Evolutionary conservation across 1,140 invertebrate genomes (phyloP).

Genomic region (Rhyacophila brunnea): DNA sequence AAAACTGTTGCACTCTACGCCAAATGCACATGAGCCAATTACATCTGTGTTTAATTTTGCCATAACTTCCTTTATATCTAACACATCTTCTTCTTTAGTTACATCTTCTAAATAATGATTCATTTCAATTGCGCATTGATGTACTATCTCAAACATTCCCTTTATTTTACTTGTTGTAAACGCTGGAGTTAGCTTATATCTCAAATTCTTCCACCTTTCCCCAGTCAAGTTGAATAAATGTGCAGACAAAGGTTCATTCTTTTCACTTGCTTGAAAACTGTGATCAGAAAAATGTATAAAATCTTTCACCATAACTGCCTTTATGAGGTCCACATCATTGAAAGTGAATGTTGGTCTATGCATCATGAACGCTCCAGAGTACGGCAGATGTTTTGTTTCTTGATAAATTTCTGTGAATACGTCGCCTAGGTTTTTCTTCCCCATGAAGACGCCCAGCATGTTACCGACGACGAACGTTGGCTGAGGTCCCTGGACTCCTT

Average conservation of each 20-base stretch:
- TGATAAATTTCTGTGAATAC: constrained; percentile 42
- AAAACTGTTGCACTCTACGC: constrained; percentile 59
- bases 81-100: not conserved
- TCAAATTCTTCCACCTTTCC: constrained; percentile 56
- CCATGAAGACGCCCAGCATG: constrained; percentile 15
- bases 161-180: constrained; percentile 62
- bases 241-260: constrained; percentile 38
- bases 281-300: constrained; percentile 59
- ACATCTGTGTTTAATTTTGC: constrained; percentile 63
- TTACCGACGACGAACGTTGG: constrained; percentile 42
- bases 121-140: constrained; percentile 43
- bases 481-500: constrained; percentile 42
- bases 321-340: constrained; percentile 55
- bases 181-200: constrained; percentile 58
- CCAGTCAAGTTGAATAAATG: constrained; percentile 48
- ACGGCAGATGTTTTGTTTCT: not conserved
- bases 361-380: constrained; percentile 1
- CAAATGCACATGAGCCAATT: constrained; percentile 63
- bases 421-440: constrained; percentile 19
- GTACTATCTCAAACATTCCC: constrained; percentile 54
- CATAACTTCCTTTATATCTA: constrained; percentile 47
- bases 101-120: constrained; percentile 38
- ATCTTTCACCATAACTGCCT: constrained; percentile 59
- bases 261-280: constrained; percentile 49
- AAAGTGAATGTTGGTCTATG: constrained; percentile 39